Evolutionary conservation across 2,797 vertebrate species (phyloP), one percentile per base, ranked within the genome.

Genomic region (Sternarchorhynchus goeldii): DNA sequence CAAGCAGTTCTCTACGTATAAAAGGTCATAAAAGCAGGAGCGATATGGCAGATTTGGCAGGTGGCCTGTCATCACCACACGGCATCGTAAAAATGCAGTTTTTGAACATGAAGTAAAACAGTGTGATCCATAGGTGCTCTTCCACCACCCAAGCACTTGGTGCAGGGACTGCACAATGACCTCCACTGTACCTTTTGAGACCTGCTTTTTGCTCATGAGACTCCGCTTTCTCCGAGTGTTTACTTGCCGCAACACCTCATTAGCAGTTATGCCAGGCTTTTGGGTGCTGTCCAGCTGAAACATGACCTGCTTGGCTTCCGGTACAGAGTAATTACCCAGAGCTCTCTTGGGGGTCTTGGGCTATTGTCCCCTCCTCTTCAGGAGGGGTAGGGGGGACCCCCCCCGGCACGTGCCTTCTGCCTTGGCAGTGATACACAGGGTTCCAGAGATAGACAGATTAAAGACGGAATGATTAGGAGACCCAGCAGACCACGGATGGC

Each of bases 261-360:
- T 83, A 84, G 76, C 81, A 16, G 70, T 83, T 75, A 69, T 73
- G 57, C 39, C 34, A n/a, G 59, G 56, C 77, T 81, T 82, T 57
- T 83, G 79, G 75, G 70, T 79, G 69, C 80, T 79, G 36, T 85
- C 75, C 78, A 73, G 62, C 63, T 75, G 64, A 83, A 76, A 82
- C 31, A 45, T 75, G 80, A 77, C 80, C 82, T 64, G n/a, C 41
- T 50, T n/a, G 31, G 70, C 73, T 84, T 85, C 82, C 80, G 65
- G 76, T 77, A 67, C 67, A 76, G n/a, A 80, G 77, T 73, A 79
- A 81, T 84, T 85, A 81, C 84, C 71, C 72, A 75, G 68, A 81
- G 62, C 59, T 66, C 69, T 77, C 29, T 36, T 50, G 71, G 60
- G 58, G 29, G 7, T 74, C 29, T 55, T 68, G 70, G 45, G 29